Base-by-base conservation (phyloP, 2,888 invertebrate species). In the Bombylius major region DNA sequence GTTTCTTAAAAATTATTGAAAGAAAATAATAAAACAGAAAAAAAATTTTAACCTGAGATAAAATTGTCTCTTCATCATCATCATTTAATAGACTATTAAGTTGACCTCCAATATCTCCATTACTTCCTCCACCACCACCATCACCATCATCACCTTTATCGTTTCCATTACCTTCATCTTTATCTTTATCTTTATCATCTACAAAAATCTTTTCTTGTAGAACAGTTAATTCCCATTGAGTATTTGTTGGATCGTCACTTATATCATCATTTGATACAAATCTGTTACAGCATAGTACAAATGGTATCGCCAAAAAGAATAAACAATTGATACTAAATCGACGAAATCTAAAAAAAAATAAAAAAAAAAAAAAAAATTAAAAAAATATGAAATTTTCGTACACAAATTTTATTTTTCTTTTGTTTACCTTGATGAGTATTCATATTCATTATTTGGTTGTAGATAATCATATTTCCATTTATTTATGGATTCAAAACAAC, bases 231-330 rank as follows among this genome's bases (percentile, higher is more conserved):
- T 62, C 60, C 68, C 67, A 69, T 54, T 67, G 66, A 12, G 65
- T 63, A 33, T 61, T 55, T 52, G 63, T 56, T 13, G 66, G 57
- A 54, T 69, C 67, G 2, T 23, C 23, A 23, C 23, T 23, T 23
- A 23, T 23, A 39, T 67, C 65, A 11, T 65, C 58, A 36, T 58
- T 62, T 2, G 67, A 66, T 12, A 59, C 61, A 53, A 67, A 69
- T 42, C 67, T 67, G 44, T 65, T 65, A 57, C 69, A 69, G 56
- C 66, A 66, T 48, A 60, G 64, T 14, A 65, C 51, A 59, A 65
- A 68, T 23, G 65, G 66, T 48, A 63, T 60, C 5, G 65, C 60
- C 13, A 66, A 47, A 53, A 67, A 70, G 54, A 69, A 65, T 11
- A 67, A 47, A 13, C 57, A 47, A 52, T 69, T 70, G n/a, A 67